These are phyloP conservation scores for Theonella swinhoei DNA, from an alignment of 37 sponge, comb jelly and placozoan genomes.

Conservation along the genomic window DNA sequence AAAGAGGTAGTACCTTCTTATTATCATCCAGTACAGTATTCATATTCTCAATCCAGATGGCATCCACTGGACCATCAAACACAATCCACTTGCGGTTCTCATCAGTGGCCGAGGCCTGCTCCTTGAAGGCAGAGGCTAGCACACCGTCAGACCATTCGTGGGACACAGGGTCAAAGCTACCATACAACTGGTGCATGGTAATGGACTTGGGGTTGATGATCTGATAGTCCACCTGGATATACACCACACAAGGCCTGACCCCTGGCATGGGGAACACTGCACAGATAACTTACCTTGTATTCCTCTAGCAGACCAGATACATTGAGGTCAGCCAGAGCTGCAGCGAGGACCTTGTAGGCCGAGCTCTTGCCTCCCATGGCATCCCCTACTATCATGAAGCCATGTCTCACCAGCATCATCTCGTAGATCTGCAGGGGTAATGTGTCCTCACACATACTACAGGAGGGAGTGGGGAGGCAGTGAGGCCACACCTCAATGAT, in stretches of 20 bases:
- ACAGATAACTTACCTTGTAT: conserved; percentile 55
- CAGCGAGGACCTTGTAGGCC: conserved; percentile 94
- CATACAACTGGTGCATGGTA: conserved; percentile 96
- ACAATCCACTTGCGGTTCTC: conserved; percentile 96
- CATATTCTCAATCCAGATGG: conserved; percentile 99
- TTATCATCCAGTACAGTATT: conserved; percentile 98
- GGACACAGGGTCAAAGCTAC: conserved; percentile 95
- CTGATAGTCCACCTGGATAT: conserved; percentile 54
- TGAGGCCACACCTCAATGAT: conserved; percentile 80
- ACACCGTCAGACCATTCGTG: conserved; percentile 99
- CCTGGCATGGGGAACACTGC: neutral
- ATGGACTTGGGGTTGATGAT: conserved; percentile 97
- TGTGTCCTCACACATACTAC: neutral
- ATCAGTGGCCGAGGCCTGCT: conserved; percentile 85
- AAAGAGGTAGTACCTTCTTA: conserved; percentile 59
- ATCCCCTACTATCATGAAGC: conserved; percentile 99
- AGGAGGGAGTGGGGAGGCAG: neutral
- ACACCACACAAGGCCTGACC: neutral
- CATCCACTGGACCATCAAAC: conserved; percentile 99
- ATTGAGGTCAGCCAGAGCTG: conserved; percentile 86
- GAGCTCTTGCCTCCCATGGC: conserved; percentile 95
- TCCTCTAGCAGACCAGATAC: conserved; percentile 92
- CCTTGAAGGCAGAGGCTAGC: conserved; percentile 93
- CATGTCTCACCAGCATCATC: conserved; percentile 99
- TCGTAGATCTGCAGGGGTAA: conserved; percentile 82